Evolutionary conservation across 1,140 invertebrate genomes (phyloP), one percentile per base, ranked within the genome.

Genomic region (Neocloeon triangulifer): DNA sequence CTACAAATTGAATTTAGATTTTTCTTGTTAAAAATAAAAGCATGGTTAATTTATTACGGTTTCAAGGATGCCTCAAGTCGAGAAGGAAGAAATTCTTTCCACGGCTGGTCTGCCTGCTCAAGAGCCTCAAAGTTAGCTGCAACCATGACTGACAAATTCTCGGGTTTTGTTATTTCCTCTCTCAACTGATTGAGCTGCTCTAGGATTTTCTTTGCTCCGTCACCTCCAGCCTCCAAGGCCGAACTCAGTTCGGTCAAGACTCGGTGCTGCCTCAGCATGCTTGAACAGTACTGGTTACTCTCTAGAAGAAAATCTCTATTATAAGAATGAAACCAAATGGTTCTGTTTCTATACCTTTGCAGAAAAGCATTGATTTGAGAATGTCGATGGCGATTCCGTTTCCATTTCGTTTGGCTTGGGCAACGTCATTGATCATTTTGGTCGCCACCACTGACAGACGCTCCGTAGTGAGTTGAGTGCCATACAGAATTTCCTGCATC

Each of bases 351-450:
- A n/a, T n/a, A n/a, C n/a, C n/a, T n/a, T n/a, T n/a, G n/a, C n/a
- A n/a, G n/a, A n/a, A n/a, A n/a, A n/a, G n/a, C n/a, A n/a, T n/a
- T n/a, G n/a, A n/a, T n/a, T n/a, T n/a, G n/a, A n/a, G n/a, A n/a
- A 71, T 45, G 41, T 69, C 63, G 15, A 52, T 43, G 5, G 61
- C 55, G 12, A 80, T 56, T 37, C 53, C 51, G 29, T 57, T 48
- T 13, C 73, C 76, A 29, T 61, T 63, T 28, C 73, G 52, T 47
- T 78, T 80, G 25, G 58, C 47, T 42, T 69, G 59, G 2, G 75
- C 62, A 1, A 82, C 69, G 41, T 81, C 71, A 43, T 81, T 81
- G 20, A 70, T 52, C 43, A 78, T 61, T 51, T 81, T 81, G 30
- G 67, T 63, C 4, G 71, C 66, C 32, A 79, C 69, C 8, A 82